Evolutionary conservation across 2,113 vertebrate species (phyloP).

Genomic region (Myotis lucifugus): DNA sequence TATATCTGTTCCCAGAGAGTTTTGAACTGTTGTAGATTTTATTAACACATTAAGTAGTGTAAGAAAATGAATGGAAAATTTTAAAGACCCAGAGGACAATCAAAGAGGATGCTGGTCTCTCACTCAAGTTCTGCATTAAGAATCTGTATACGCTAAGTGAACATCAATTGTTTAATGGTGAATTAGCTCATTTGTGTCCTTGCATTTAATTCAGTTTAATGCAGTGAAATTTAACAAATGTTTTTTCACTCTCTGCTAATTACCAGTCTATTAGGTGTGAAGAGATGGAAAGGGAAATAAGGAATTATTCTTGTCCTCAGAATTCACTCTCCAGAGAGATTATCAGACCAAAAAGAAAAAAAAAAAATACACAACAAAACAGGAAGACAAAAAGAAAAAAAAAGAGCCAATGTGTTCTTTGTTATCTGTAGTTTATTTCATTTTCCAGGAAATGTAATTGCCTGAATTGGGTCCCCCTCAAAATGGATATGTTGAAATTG

Average conservation of each 20-base stretch:
- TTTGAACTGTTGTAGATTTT: background rate
- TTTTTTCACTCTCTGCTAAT: background rate
- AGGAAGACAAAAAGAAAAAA: background rate
- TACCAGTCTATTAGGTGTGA: background rate
- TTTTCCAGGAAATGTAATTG: background rate
- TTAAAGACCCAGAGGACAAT: background rate
- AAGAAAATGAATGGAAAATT: background rate
- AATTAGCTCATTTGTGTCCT: background rate
- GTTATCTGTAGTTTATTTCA: background rate
- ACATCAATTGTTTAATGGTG: background rate
- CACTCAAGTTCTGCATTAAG: background rate
- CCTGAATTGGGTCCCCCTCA: background rate
- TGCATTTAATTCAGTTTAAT: background rate
- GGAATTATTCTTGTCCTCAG: background rate
- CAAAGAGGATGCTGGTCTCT: background rate
- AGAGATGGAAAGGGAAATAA: background rate
- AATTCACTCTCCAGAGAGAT: background rate
- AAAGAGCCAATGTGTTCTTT: background rate
- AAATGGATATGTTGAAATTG: background rate
- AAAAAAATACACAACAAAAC: background rate
- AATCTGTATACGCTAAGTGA: background rate
- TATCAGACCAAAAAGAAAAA: background rate
- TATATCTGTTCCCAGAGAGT: background rate
- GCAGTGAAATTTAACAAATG: background rate
- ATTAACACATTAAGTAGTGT: background rate